Evolutionary conservation across 2,113 vertebrate species (phyloP).

Genomic region (Eublepharis macularius): DNA sequence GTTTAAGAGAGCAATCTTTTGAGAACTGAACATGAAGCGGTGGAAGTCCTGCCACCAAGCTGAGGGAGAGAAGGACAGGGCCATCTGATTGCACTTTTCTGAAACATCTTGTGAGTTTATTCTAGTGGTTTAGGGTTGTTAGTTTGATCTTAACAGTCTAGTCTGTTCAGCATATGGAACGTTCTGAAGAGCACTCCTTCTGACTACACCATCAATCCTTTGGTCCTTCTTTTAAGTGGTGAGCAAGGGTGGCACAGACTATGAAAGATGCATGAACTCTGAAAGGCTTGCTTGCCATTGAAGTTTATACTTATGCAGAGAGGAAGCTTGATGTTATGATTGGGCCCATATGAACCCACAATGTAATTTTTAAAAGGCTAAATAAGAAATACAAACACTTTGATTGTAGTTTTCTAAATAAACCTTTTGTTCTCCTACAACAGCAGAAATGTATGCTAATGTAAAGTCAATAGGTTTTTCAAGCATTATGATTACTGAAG

Average conservation of each 20-base stretch:
- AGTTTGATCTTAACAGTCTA: neutral
- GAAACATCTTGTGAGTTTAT: conserved; percentile 15
- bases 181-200: conserved; percentile 16
- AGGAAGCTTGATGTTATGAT: neutral
- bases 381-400: neutral
- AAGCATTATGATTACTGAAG: neutral
- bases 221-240: neutral
- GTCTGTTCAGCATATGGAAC: conserved; percentile 12
- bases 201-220: conserved; percentile 21
- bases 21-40: neutral
- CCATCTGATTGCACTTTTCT: neutral
- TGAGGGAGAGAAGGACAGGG: neutral
- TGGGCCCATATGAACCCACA: neutral
- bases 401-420: neutral
- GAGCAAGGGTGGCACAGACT: neutral
- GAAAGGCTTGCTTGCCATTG: neutral
- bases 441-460: neutral
- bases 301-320: neutral
- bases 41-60: neutral
- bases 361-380: neutral
- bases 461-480: neutral
- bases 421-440: neutral
- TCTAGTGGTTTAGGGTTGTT: neutral
- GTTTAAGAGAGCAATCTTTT: neutral
- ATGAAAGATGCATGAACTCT: conserved; percentile 8